Evolutionary conservation across 2,888 invertebrate genomes (phyloP), one percentile per base, ranked within the genome.

Genomic region (Prosapia bicincta): DNA sequence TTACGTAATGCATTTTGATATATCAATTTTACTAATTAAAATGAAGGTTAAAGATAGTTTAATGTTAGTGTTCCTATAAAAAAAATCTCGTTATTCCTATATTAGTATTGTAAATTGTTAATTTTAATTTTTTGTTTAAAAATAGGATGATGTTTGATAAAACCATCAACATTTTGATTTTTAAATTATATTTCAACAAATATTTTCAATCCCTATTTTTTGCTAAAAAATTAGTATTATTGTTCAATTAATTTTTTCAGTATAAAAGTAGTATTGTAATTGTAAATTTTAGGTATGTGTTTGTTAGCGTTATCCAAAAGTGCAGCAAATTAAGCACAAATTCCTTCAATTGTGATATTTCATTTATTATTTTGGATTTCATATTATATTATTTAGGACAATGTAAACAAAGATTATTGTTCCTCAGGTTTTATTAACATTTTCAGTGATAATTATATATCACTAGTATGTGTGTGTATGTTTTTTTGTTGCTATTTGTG

Each of bases 311-410:
- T n/a, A 20, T 54, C 20, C 54, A 38, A 9, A 54, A 54, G 54
- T 54, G 54, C 54, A 54, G 20, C 13, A 54, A 13, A 20, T 54
- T 20, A 20, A 20, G 54, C 54, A 54, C 54, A 54, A 54, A 54
- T 54, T 54, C 54, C 54, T 54, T 54, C n/a, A 54, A 54, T 54
- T 54, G 54, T 54, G 54, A 54, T 54, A 54, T 54, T 38, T 38
- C 15, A 13, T 15, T 13, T 38, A 20, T 54, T 54, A 20, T 20
- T 54, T 54, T 54, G n/a, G 2, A 54, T 54, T 54, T 20, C 20
- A 54, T n/a, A n/a, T n/a, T n/a, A n/a, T n/a, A n/a, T n/a, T n/a
- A n/a, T n/a, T n/a, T n/a, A n/a, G n/a, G n/a, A n/a, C n/a, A n/a
- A n/a, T n/a, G n/a, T n/a, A n/a, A n/a, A n/a, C 30, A 30, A 30